Conservation (phyloP, 1,140 invertebrate genomes). For the Papilio aristodemus region DNA sequence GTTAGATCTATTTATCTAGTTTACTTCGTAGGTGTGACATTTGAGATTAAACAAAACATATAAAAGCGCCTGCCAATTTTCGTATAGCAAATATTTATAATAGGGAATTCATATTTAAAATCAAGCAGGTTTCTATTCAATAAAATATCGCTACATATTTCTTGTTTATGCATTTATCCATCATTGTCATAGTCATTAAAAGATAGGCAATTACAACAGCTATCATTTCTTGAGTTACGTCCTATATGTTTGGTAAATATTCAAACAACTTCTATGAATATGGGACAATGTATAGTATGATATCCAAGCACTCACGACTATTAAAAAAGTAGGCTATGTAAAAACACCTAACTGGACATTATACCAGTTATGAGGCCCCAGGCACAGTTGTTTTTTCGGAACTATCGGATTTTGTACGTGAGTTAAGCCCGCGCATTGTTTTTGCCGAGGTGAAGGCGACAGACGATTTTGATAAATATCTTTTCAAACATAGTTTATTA, state of each 20-base stretch:
- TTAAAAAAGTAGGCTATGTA: background rate
- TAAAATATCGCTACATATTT: too few species aligned
- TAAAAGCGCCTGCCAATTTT: background rate
- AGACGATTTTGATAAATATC: too few species aligned
- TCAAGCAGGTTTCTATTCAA: background rate
- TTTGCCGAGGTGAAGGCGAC: background rate
- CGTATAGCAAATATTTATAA: background rate
- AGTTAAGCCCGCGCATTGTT: conserved; percentile 9
- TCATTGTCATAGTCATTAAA: too few species aligned
- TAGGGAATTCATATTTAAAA: background rate
- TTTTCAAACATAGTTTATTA: too few species aligned
- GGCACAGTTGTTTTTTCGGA: conserved; percentile 15
- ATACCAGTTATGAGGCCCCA: conserved; percentile 6
- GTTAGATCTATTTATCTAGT: too few species aligned
- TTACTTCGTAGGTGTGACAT: too few species aligned
- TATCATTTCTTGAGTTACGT: background rate
- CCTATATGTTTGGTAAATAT: too few species aligned
- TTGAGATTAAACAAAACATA: too few species aligned
- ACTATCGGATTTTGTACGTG: conserved; percentile 5
- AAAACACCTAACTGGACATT: background rate
- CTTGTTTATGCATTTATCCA: too few species aligned
- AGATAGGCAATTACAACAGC: background rate
- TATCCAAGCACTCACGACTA: background rate
- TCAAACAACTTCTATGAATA: too few species aligned
- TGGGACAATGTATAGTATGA: too few species aligned